phyloP scores from a whole-genome alignment of 2,797 vertebrate genomes.

The Rhincodon typus region DNA sequence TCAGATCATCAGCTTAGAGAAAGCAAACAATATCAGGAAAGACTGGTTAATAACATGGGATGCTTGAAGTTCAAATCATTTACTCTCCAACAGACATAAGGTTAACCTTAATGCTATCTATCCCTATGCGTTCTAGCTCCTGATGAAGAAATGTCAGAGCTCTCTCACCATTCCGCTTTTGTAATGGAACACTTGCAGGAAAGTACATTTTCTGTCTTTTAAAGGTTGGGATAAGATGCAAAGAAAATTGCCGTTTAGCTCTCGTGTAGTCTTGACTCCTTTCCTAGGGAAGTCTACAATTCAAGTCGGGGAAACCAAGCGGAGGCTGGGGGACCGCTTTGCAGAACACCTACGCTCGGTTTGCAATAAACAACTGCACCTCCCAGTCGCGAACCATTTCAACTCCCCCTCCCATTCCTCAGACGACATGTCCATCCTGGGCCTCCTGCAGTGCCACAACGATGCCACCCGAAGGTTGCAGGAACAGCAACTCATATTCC shows the following conservation, averaged over 20 bases:
- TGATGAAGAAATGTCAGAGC: neutral
- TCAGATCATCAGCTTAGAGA: neutral
- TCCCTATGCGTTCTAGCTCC: neutral
- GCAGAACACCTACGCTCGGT: too few species aligned
- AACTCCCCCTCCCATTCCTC: too few species aligned
- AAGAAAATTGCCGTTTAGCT: neutral
- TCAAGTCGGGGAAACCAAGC: too few species aligned
- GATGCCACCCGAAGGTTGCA: too few species aligned
- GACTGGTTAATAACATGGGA: neutral
- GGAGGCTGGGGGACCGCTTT: too few species aligned
- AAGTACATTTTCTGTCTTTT: neutral
- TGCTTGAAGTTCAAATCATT: neutral
- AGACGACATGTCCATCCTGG: too few species aligned
- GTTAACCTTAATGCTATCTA: neutral
- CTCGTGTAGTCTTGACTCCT: neutral
- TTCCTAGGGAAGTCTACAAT: neutral
- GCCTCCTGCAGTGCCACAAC: too few species aligned
- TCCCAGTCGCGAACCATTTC: too few species aligned
- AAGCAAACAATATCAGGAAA: neutral
- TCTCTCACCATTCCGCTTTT: neutral
- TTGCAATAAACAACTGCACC: too few species aligned
- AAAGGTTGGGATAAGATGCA: neutral
- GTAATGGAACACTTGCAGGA: neutral
- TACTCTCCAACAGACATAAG: neutral
- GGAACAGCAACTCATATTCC: too few species aligned